Percentiles rank a stretch among this genome's conserved stretches.
These are phyloP conservation scores for Brachyrhaphis roseni DNA, from an alignment of 2,797 vertebrate species.

Conservation along the genomic window DNA sequence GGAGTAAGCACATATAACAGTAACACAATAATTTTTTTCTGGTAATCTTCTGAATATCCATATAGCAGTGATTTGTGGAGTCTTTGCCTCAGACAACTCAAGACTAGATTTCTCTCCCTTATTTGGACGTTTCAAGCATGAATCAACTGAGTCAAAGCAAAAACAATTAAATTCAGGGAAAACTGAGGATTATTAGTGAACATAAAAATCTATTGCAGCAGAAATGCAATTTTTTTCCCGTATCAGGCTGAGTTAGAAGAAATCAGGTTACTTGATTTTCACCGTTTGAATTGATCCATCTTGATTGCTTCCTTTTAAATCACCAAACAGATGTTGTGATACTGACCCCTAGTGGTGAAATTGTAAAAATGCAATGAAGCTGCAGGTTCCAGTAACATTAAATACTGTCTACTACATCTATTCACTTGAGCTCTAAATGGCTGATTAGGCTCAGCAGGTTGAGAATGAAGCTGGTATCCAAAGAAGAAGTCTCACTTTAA, in stretches of 20 bases:
- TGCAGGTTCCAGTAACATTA: no score
- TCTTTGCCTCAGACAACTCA: background rate
- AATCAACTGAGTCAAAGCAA: background rate
- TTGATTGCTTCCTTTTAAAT: background rate
- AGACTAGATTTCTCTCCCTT: background rate
- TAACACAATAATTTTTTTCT: background rate
- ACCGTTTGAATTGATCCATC: background rate
- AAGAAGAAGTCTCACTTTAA: no score
- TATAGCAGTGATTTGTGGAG: background rate
- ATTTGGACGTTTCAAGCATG: background rate
- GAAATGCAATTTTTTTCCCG: background rate
- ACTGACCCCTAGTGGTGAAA: constrained; percentile 53
- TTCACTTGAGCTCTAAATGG: no score
- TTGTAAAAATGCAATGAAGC: constrained; percentile 10
- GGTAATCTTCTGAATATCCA: background rate
- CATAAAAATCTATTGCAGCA: background rate
- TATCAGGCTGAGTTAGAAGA: background rate
- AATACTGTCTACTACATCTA: no score
- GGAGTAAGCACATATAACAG: background rate
- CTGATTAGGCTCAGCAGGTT: no score
- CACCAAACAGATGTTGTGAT: constrained; percentile 22
- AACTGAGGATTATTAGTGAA: background rate
- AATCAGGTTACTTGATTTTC: background rate
- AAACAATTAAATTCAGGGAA: background rate
- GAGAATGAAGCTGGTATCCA: no score